Evolutionary conservation across 2,797 vertebrate species (phyloP), one percentile per base, ranked within the genome.

Genomic region (Fratercula arctica): DNA sequence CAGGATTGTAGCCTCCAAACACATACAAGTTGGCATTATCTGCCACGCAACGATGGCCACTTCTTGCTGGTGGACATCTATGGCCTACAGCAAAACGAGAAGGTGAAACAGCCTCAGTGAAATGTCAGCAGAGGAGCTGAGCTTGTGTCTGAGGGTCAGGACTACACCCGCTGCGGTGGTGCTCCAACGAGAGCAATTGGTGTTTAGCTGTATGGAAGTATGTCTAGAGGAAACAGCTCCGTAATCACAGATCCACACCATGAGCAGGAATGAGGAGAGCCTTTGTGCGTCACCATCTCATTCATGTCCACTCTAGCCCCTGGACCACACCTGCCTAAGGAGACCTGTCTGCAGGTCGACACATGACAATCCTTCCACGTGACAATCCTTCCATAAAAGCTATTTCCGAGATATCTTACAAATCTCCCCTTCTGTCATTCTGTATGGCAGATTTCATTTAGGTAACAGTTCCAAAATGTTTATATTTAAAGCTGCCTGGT

Each of bases 1-100:
- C 99, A 0, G 99, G 99, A 53, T 99, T 99, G 97, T 99, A 99
- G 24, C 99, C 99, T 78, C 99, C 99, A 5, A 99, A 99, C 69
- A 99, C 99, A 31, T 99, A 99, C 8, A 99, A 95, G 94, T 99
- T 99, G 91, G 98, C 98, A 61, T 98, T 99, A 97, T 99, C 99
- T 4, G 99, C 99, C 50, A 99, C 99, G 17, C 99, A 99, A 51
- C 99, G 99, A 83, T 99, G 99, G 72, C 99, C 99, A 9, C 99
- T 99, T 91, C 99, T 98, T 28, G 99, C 99, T 0, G 99, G 99
- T 24, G 99, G 99, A 17, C 97, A 98, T 67, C 98, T 98, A 25
- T 98, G 98, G 93, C 99, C 99, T 99, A 92, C 14, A 85, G 91
- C 50, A 95, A 76, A 56, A 79, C 16, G 41, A 73, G 75, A 35